Base-by-base conservation (phyloP, 2,113 vertebrate species). In the Grammomys dolichurus region DNA sequence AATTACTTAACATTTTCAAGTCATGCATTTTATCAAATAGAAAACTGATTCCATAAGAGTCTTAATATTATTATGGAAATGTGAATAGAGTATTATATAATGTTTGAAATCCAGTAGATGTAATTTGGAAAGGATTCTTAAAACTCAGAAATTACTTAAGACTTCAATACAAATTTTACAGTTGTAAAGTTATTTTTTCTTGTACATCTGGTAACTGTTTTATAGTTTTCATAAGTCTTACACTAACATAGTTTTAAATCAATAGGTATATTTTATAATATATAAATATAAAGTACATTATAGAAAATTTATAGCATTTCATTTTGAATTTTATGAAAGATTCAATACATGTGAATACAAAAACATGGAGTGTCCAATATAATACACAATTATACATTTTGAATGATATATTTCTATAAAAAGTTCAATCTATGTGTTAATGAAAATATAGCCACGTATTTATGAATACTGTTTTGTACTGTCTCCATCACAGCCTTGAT, bases 41-140 rank as follows among this genome's bases (percentile, higher is more conserved):
- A 97, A 76, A 70, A 58, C 40, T 12, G 2, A 36, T 60, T 43
- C 26, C 26, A 89, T 90, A 46, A 24, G 28, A 77, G 10, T 69
- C 1, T 40, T 69, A 92, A 43, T 81, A 88, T 54, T 93, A 56
- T n/a, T 70, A 89, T 26, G 22, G 9, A 93, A 93, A 85, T 84
- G 80, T 3, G n/a, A 81, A 51, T 72, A 87, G 4, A 82, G 16
- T 5, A 51, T 0, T 36, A 31, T 58, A 54, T 28, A 78, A 16
- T 56, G 26, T 26, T n/a, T 87, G 56, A 13, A 36, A n/a, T n/a
- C 13, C 43, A 17, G 12, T 70, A 11, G 33, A 7, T 3, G 4
- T 60, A 2, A 72, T 69, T 58, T 81, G 78, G 51, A 70, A 91
- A 86, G 40, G 7, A 63, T 67, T 72, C 22, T 51, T 69, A 72